These are phyloP conservation scores for Drosophila imparisetae DNA, from an alignment of 2,888 invertebrate genomes.

Conservation along the genomic window DNA sequence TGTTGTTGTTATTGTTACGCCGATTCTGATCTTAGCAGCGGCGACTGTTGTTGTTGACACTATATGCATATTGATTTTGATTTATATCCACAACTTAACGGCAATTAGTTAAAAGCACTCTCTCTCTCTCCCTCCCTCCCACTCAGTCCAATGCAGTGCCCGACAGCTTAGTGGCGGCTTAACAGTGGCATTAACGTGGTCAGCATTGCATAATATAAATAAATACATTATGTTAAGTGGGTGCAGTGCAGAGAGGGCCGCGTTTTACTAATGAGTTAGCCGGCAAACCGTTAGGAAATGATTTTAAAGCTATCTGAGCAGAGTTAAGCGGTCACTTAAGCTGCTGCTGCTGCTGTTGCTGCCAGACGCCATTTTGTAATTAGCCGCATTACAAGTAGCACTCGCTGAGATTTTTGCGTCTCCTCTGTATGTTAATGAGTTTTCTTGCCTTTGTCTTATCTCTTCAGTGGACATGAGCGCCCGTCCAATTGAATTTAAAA, in stretches of 20 bases:
- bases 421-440: constrained; percentile 79
- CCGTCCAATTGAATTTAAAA: constrained; percentile 71
- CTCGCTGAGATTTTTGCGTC: constrained; percentile 62
- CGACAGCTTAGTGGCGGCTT: constrained; percentile 33
- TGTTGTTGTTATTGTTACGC: constrained; percentile 6
- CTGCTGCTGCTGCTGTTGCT: constrained; percentile 16
- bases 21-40: constrained; percentile 40
- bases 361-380: constrained; percentile 64
- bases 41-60: constrained; percentile 8
- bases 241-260: background rate
- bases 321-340: constrained; percentile 59
- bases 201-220: constrained; percentile 20
- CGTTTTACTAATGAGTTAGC: constrained; percentile 62
- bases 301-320: constrained; percentile 60
- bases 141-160: background rate
- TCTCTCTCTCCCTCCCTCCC: background rate
- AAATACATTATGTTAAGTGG: constrained; percentile 26
- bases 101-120: constrained; percentile 47
- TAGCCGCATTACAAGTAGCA: constrained; percentile 66
- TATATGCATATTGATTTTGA: constrained; percentile 29
- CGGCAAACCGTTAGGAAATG: constrained; percentile 45
- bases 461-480: constrained; percentile 50
- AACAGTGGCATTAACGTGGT: constrained; percentile 5
- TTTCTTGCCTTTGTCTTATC: constrained; percentile 59
- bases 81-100: constrained; percentile 33